Evolutionary conservation across 2,113 vertebrate species (phyloP), one percentile per base, ranked within the genome.

Genomic region (Apteryx mantelli): DNA sequence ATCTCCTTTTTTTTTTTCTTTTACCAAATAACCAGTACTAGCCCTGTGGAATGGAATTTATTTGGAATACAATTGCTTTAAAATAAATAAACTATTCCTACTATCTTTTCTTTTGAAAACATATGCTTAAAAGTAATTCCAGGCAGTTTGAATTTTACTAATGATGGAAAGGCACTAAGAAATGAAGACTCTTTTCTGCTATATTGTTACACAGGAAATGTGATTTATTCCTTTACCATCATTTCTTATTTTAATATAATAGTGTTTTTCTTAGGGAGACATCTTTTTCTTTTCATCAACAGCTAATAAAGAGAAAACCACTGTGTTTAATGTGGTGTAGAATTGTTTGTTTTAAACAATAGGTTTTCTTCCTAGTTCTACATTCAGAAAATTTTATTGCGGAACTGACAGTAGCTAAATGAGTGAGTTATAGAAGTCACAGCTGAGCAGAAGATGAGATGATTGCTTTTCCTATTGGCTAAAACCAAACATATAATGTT

Each of bases 241-340:
- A n/a, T 69, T 93, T 73, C 71, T 83, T 91, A 58, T 82, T 92
- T 89, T 66, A 85, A 77, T 60, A 30, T n/a, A 58, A 77, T 12
- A 73, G 36, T n/a, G 56, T 71, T 93, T 81, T 91, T 74, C 87
- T 89, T 82, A 82, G 25, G 55, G 19, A 82, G 17, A 64, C n/a
- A 89, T 71, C 8, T 70, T 92, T 65, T 91, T 90, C 71, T 94
- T 92, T 94, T 94, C 71, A 90, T 74, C 66, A 88, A 64, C 55
- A 86, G 78, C 77, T 81, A 95, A 89, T 88, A 91, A 92, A 82
- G 65, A 80, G 60, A 91, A 93, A 95, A 28, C 34, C 44, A 32
- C 76, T 68, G 12, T 30, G 66, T 94, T 92, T 93, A 88, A 94
- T 91, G 87, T 86, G 84, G 34, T 80, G 66, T 70, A 50, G 50